phyloP scores from a whole-genome alignment of 2,797 vertebrate species.

The Phalanger gymnotis region DNA sequence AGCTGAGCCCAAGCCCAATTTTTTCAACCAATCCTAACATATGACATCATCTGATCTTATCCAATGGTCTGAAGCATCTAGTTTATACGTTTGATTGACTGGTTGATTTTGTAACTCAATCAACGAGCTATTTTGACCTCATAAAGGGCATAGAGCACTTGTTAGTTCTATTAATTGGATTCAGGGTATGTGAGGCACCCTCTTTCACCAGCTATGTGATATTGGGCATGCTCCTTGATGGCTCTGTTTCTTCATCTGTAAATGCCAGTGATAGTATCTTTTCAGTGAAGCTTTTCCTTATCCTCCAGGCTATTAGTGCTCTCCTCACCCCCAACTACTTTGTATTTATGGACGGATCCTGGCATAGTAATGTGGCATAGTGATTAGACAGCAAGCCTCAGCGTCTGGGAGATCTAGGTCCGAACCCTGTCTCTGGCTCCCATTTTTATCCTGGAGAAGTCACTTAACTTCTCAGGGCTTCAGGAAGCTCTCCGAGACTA shows the following conservation, averaged over 20 bases:
- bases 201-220: background rate
- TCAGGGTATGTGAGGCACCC: background rate
- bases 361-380: background rate
- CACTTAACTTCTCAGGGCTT: background rate
- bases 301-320: background rate
- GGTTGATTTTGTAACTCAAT: background rate
- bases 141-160: background rate
- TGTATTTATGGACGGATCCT: background rate
- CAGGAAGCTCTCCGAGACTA: background rate
- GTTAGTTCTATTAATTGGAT: background rate
- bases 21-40: background rate
- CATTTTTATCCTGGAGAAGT: background rate
- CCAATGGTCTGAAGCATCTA: background rate
- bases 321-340: background rate
- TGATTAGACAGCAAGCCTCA: background rate
- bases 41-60: background rate
- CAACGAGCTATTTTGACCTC: background rate
- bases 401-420: background rate
- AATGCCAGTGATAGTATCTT: background rate
- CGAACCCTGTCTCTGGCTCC: background rate
- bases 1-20: background rate
- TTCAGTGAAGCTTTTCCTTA: background rate
- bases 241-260: background rate
- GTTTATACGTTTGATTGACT: background rate
- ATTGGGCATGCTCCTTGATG: background rate